Percentiles rank a stretch among this genome's conserved stretches.
phyloP scores from a whole-genome alignment of 2,113 vertebrate genomes.

The Protobothrops mucrosquamatus region DNA sequence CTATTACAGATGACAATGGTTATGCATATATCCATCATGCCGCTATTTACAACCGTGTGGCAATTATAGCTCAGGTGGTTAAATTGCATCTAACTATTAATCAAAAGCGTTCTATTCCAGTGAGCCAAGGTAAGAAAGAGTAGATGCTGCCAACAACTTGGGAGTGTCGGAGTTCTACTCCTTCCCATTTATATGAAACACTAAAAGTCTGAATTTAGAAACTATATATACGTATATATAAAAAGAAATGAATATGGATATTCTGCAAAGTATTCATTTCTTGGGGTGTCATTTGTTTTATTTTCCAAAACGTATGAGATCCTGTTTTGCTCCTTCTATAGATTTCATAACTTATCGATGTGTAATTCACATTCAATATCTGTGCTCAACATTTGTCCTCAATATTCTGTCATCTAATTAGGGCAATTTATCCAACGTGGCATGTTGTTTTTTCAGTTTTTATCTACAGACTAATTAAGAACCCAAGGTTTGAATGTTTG shows the following conservation, averaged over 20 bases:
- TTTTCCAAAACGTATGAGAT: not conserved
- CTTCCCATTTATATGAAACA: not conserved
- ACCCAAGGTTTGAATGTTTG: not conserved
- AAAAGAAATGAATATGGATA: not conserved
- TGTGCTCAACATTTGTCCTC: not conserved
- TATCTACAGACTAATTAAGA: not conserved
- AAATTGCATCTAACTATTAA: slow-evolving; percentile 67
- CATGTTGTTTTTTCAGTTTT: not conserved
- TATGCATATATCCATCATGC: slow-evolving; percentile 72
- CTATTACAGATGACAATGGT: slow-evolving; percentile 67
- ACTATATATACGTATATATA: no score
- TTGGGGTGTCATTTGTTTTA: not conserved
- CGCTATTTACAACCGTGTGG: slow-evolving; percentile 67
- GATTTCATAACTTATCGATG: not conserved
- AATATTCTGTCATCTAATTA: not conserved
- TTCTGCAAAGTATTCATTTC: not conserved
- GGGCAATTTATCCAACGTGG: not conserved
- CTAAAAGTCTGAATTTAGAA: not conserved
- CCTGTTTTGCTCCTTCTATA: not conserved
- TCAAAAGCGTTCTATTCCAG: slow-evolving; percentile 56
- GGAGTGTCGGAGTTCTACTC: not conserved
- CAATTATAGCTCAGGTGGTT: slow-evolving; percentile 70
- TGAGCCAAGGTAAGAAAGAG: slow-evolving; percentile 50
- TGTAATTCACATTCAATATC: not conserved
- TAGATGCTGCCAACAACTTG: not conserved